Evolutionary conservation across 2,888 invertebrate species (phyloP).

Genomic region (Imbricaverruca yamaguchii): DNA sequence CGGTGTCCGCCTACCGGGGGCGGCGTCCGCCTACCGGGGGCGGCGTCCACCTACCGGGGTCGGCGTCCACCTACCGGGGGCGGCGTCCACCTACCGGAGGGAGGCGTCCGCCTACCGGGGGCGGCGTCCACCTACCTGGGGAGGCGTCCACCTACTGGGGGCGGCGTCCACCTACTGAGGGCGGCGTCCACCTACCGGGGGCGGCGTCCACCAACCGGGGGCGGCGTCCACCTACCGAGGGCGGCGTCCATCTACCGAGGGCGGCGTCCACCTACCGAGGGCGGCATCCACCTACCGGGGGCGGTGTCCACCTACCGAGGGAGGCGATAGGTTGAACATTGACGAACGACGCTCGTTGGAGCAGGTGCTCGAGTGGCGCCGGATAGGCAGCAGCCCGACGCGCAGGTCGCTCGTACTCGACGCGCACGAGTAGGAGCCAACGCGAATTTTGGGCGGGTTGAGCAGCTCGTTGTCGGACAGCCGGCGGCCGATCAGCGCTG

Average conservation of each 20-base stretch:
- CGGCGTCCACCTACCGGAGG: too few species aligned
- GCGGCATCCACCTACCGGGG: constrained; percentile 55
- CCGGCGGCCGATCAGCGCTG: constrained; percentile 73
- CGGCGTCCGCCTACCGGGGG: neutral
- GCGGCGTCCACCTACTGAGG: too few species aligned
- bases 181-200: too few species aligned
- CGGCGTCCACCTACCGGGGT: too few species aligned
- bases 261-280: neutral
- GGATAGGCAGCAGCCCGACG: constrained; percentile 63
- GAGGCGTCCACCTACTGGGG: too few species aligned
- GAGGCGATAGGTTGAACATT: constrained; percentile 70
- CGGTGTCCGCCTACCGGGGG: neutral
- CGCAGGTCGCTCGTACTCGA: constrained; percentile 54
- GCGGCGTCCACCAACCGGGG: too few species aligned
- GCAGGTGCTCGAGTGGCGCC: constrained; percentile 84
- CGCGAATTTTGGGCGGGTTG: constrained; percentile 74
- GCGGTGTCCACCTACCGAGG: constrained; percentile 58
- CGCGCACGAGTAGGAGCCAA: constrained; percentile 73
- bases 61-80: too few species aligned
- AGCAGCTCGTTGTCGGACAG: constrained; percentile 86
- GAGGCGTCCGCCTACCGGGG: too few species aligned
- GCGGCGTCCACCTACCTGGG: too few species aligned
- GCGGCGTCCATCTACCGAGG: neutral
- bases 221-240: too few species aligned
- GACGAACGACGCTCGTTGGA: constrained; percentile 58